A percentile compares a stretch with the other conserved stretches of the same genome.
phyloP scores from a whole-genome alignment of 2,797 vertebrate genomes.

The Phoxinus dragarum region DNA sequence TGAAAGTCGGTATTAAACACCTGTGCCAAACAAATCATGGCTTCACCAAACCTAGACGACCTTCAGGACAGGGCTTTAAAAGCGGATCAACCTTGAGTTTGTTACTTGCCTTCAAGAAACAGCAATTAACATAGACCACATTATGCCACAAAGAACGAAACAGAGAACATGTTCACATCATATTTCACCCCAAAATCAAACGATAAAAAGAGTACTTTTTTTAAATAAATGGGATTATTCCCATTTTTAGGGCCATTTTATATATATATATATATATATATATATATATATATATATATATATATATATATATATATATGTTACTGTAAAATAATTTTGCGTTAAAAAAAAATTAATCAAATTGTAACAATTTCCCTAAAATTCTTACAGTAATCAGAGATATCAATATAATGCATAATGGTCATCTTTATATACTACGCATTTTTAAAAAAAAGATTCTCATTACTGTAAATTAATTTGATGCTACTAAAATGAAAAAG shows the following conservation, averaged over 20 bases:
- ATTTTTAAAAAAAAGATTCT: not conserved
- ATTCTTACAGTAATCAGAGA: not conserved
- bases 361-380: not conserved
- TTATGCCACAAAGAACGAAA: not conserved
- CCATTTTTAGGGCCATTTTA: not conserved
- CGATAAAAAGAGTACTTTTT: not conserved
- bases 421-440: not conserved
- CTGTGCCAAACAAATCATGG: constrained; percentile 15
- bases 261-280: no score
- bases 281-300: no score
- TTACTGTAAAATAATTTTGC: not conserved
- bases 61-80: not conserved
- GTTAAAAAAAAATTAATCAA: no score
- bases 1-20: not conserved
- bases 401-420: not conserved
- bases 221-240: not conserved
- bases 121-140: not conserved
- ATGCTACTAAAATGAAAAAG: not conserved
- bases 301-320: no score
- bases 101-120: not conserved
- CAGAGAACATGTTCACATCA: not conserved
- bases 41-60: not conserved
- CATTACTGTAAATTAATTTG: not conserved
- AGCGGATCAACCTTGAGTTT: not conserved
- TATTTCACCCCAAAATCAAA: constrained; percentile 22